Evolutionary conservation across 2,888 invertebrate genomes (phyloP), one percentile per base, ranked within the genome.

Genomic region (Nomada goodeniana): DNA sequence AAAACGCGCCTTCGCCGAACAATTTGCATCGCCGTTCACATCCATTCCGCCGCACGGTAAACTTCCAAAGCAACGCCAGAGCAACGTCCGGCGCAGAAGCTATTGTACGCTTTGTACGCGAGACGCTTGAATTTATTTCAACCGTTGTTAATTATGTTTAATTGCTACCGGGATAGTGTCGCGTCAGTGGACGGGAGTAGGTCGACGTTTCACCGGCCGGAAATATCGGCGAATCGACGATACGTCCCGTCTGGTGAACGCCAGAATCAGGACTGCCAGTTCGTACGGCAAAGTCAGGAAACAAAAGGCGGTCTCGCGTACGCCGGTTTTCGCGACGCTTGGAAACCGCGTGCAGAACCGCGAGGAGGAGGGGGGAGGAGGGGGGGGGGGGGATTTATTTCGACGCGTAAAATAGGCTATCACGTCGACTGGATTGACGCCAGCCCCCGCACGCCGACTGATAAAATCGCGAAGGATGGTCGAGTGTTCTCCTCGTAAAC

Each of bases 331-430:
- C 47, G 23, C 47, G 59, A 50, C 23, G 47, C 59, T 9, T 2
- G 23, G 44, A 23, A n/a, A 13, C 20, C 47, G 23, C 42, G 23
- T 44, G 63, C 23, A 47, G 64, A 20, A 53, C 23, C 64, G 0
- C 1, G 23, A 1, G 23, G 23, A 1, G 23, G 23, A 1, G 7
- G n/a, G 53, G 63, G 53, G 63, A n/a, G n/a, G n/a, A n/a, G 23
- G 23, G 23, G 23, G 23, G 23, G 7, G n/a, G 53, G 63, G 53
- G 63, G 78, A 78, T 79, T 82, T 79, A 79, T 83, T 86, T 74
- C 36, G 60, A 82, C 59, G 61, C 84, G 75, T 75, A 75, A 80
- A 81, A 74, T 65, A 70, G 81, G 60, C 73, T 80, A 86, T 86
- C 84, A 72, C 63, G 47, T 23, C 52, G 75, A 59, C 73, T 84